Evolutionary conservation across 2,797 vertebrate genomes (phyloP).

Genomic region (Loriculus beryllinus): DNA sequence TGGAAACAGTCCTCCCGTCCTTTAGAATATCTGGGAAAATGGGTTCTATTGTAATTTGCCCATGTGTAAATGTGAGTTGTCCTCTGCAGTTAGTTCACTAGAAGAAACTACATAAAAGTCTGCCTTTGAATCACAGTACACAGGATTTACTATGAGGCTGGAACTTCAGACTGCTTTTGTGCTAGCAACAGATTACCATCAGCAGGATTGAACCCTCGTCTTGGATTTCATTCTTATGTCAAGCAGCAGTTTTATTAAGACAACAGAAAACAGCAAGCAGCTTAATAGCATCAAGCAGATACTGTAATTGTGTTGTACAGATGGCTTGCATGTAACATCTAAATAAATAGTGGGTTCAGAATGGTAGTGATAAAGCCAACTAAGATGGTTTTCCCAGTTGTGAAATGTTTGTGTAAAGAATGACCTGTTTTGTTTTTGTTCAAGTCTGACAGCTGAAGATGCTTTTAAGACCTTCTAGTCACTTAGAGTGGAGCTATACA

Average conservation of each 20-base stretch:
- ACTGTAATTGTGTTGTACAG: constrained; percentile 62
- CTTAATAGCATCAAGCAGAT: constrained; percentile 67
- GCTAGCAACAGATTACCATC: neutral
- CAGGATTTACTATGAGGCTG: neutral
- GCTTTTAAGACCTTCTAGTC: constrained; percentile 79
- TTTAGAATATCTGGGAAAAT: neutral
- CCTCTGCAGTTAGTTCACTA: neutral
- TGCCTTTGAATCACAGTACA: neutral
- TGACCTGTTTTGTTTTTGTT: constrained; percentile 75
- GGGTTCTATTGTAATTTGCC: neutral
- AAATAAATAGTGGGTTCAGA: constrained; percentile 75
- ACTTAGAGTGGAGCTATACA: constrained; percentile 73
- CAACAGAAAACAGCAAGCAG: constrained; percentile 61
- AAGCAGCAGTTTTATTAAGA: constrained; percentile 64
- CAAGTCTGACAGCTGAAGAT: constrained; percentile 77
- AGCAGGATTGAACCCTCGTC: neutral
- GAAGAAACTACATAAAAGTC: neutral
- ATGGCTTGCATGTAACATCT: constrained; percentile 69
- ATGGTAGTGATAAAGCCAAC: constrained; percentile 72
- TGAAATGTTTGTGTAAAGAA: constrained; percentile 79
- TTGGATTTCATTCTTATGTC: constrained; percentile 49
- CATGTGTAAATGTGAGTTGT: neutral
- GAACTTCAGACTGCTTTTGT: neutral
- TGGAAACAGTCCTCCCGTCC: neutral
- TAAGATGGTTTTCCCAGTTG: constrained; percentile 72